Base-by-base conservation (phyloP, 53 echinoderm and acorn worm species). In the Hippasteria phrygiana region DNA sequence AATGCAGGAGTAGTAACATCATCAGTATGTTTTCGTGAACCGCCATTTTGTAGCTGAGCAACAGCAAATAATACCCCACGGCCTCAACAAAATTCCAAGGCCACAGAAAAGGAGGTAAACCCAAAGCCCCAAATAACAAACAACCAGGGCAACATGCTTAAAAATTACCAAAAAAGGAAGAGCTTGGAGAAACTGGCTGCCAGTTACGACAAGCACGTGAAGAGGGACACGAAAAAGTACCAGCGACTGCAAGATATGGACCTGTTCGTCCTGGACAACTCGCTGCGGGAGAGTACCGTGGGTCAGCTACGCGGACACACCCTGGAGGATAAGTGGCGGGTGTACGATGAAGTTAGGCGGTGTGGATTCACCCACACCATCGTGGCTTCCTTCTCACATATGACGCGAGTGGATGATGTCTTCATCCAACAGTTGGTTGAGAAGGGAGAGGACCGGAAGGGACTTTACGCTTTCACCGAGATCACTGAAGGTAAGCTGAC, bases 221-320 rank as follows among this genome's bases (percentile, higher is more conserved):
- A 45, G 10, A 45, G 12, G 47, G 48, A 75, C 2, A 75, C 48
- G 17, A 13, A 75, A 9, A 80, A 89, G 41, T 80, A 89, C 90
- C 11, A 89, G 41, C 34, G 7, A 5, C 71, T 89, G 0, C 90
- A 72, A 16, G 90, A 83, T 18, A 39, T 90, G 42, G 90, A 90
- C 74, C 18, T 90, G 45, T 90, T 90, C 73, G 74, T 90, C 14
- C 83, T 90, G 80, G 87, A 88, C 70, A 88, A 91, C 83, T 90
- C 90, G 45, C 77, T 91, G 55, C 91, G 91, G 2, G 91, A 91
- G 55, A 88, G 88, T n/a, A n/a, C n/a, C n/a, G n/a, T n/a, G n/a
- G n/a, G n/a, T n/a, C n/a, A n/a, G n/a, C n/a, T 38, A 59, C 65
- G 65, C 8, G 65, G 88, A 6, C 91, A 91, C 75, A 92, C 92